Percentiles rank a stretch among this genome's conserved stretches.
Evolutionary conservation across 2,888 invertebrate genomes (phyloP).

Genomic region (Eupeodes latifasciatus): DNA sequence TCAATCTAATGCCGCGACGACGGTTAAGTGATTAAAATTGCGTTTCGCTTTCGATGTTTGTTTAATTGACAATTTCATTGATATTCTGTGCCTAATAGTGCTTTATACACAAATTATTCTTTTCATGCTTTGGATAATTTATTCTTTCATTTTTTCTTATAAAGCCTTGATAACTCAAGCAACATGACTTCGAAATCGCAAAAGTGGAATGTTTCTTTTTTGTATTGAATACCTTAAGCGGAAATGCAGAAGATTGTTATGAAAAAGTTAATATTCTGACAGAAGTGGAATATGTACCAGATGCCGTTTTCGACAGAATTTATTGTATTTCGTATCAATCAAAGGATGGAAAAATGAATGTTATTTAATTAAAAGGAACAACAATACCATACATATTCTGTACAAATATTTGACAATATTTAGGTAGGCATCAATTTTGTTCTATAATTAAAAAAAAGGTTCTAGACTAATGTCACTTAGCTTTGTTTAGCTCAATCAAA

Average conservation of each 20-base stretch:
- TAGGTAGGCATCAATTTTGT: no score
- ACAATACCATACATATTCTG: no score
- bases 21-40: conserved; percentile 39
- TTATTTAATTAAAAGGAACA: no score
- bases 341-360: no score
- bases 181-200: neutral
- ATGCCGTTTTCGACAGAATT: neutral
- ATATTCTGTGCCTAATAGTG: conserved; percentile 16
- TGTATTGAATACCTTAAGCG: conserved; percentile 20
- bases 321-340: no score
- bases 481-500: no score
- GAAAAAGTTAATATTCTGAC: neutral
- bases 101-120: conserved; percentile 32
- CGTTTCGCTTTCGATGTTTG: neutral
- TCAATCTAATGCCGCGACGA: neutral
- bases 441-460: no score
- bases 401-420: no score
- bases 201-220: neutral
- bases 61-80: conserved; percentile 47
- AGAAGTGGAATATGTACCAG: neutral
- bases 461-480: no score
- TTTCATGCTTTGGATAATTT: conserved; percentile 31
- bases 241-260: conserved; percentile 5
- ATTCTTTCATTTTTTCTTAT: conserved; percentile 34
- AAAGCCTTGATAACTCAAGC: conserved; percentile 27